phyloP scores from a whole-genome alignment of 2,888 invertebrate genomes.

The Polietes domitor region DNA sequence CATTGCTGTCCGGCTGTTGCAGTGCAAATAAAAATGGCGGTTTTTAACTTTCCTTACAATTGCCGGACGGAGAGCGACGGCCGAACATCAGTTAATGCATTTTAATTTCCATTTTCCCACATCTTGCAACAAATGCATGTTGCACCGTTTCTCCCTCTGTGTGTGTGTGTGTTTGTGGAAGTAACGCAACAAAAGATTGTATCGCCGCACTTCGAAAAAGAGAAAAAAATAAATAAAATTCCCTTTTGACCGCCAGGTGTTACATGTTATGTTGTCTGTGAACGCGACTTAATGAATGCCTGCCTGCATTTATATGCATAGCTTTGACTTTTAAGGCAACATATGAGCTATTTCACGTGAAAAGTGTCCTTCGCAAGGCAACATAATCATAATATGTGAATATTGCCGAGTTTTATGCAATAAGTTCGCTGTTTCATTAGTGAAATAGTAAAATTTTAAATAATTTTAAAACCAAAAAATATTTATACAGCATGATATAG shows the following conservation, averaged over 20 bases:
- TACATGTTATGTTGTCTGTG: conserved; percentile 15
- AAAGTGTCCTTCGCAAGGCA: background rate
- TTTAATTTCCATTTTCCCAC: conserved; percentile 48
- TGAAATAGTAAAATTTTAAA: too few species aligned
- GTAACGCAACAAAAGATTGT: conserved; percentile 32
- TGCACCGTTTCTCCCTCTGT: too few species aligned
- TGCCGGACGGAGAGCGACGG: too few species aligned
- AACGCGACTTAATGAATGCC: conserved; percentile 14
- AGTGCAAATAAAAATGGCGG: conserved; percentile 26
- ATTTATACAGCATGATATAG: too few species aligned
- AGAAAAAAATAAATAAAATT: conserved; percentile 16
- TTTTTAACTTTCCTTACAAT: conserved; percentile 15
- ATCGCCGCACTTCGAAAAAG: conserved; percentile 18
- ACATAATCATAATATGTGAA: too few species aligned
- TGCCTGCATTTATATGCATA: background rate
- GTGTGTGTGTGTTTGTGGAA: background rate
- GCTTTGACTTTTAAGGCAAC: background rate
- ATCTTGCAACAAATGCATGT: conserved; percentile 1
- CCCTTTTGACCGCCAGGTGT: conserved; percentile 47
- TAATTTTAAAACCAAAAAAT: too few species aligned
- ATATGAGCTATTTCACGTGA: conserved; percentile 8
- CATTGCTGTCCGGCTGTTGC: background rate
- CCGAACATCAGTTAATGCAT: conserved; percentile 42
- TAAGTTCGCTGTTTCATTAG: too few species aligned
- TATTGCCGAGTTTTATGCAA: too few species aligned